Evolutionary conservation across 2,797 vertebrate species (phyloP), one percentile per base, ranked within the genome.

Genomic region (Cuculus canorus): DNA sequence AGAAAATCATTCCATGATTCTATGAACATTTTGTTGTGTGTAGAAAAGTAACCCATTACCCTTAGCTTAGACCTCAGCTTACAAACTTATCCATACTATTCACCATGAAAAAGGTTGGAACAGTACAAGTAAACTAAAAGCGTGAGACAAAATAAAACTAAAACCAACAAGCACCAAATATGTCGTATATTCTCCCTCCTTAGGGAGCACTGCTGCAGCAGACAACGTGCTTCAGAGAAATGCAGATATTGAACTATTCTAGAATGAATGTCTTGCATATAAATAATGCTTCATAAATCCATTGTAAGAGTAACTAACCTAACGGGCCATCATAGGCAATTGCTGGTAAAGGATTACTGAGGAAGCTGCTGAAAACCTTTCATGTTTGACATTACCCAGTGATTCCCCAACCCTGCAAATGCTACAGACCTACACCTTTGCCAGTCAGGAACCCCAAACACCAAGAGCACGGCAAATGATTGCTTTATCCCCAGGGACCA

Each of bases 301-400:
- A 52, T 28, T 84, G 78, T 1, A 37, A 91, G 27, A 32, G 61
- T 92, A 89, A 72, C 88, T 41, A 90, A 93, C 4, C 0, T 52
- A 70, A 85, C 2, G 7, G 95, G 92, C 87, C 88, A 81, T 50
- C 70, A 83, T 9, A 90, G 78, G 79, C 71, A 92, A 90, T 65
- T 75, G 65, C 91, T 93, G 78, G 68, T 5, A 72, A 95, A 86
- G 91, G 76, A 83, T 91, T 72, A 71, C 91, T 56, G 47, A 60
- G 92, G 84, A 95, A 95, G 95, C 79, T 73, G 89, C 50, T 94
- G 93, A 93, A 96, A 96, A 96, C 82, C 93, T 92, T 94, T 96
- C 85, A 76, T 18, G 82, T 37, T 82, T 96, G 96, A 96, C 92
- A 70, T 4, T 90, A 77, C 72, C 92, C 78, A 96, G 92, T n/a